A percentile compares a stretch with the other conserved stretches of the same genome.
Conservation (phyloP, 92 coral and sea anemone species). For the Pocillopora grandis region DNA sequence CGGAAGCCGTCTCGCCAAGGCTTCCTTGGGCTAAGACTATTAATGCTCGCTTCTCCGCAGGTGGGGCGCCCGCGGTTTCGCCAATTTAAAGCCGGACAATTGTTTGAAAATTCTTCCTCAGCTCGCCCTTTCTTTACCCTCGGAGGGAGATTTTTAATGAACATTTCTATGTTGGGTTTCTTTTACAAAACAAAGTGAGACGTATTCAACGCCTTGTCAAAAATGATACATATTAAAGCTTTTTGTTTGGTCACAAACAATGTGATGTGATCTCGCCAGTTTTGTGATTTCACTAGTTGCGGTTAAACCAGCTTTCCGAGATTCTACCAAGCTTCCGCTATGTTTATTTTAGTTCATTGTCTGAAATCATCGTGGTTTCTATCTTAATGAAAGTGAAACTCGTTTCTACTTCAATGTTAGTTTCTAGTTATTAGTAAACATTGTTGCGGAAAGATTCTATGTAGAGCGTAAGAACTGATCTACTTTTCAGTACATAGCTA, state of each 20-base stretch:
- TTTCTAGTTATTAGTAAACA: background rate
- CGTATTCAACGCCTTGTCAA: background rate
- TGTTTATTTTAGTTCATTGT: background rate
- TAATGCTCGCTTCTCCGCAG: constrained; percentile 2
- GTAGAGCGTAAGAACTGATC: background rate
- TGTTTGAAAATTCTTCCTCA: constrained; percentile 1
- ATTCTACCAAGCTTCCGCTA: constrained; percentile 10
- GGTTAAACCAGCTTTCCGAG: background rate
- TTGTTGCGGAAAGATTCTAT: background rate
- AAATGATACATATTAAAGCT: background rate
- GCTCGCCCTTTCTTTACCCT: background rate
- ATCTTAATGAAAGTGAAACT: no score
- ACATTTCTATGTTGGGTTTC: background rate
- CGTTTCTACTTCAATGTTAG: no score
- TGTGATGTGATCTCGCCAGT: background rate
- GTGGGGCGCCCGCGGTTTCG: constrained; percentile 13
- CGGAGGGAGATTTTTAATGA: background rate
- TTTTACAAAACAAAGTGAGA: background rate
- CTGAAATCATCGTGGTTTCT: background rate
- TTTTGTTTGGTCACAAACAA: background rate
- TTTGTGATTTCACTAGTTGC: no score
- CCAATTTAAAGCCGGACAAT: background rate
- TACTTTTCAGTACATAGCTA: background rate
- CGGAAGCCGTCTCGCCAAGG: constrained; percentile 8
- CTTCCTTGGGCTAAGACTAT: background rate